These are phyloP conservation scores for Falco naumanni DNA, from an alignment of 2,797 vertebrate genomes.

Conservation along the genomic window DNA sequence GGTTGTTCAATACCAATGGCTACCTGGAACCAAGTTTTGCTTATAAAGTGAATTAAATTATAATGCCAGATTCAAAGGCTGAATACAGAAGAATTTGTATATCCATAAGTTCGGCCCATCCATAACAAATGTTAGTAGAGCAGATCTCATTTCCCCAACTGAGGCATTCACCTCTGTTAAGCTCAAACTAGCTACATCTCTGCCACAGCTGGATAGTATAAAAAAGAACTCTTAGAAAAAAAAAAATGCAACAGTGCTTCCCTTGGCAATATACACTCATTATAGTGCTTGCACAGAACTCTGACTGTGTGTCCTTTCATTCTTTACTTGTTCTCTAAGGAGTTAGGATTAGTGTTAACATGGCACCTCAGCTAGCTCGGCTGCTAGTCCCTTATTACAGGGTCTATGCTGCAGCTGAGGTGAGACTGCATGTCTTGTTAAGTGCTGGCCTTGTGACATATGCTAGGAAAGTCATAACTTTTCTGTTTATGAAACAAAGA, in stretches of 20 bases:
- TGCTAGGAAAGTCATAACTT: neutral
- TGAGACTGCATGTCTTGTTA: neutral
- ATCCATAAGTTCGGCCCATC: neutral
- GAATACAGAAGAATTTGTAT: neutral
- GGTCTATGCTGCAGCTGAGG: neutral
- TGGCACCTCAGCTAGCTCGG: neutral
- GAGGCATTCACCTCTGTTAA: neutral
- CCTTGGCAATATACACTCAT: neutral
- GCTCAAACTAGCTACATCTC: neutral
- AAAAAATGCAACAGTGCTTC: neutral
- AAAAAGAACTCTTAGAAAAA: neutral
- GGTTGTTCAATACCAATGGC: neutral
- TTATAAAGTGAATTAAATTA: neutral
- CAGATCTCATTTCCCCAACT: neutral
- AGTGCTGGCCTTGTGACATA: neutral
- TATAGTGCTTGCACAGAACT: neutral
- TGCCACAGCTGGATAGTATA: neutral
- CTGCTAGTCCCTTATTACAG: neutral
- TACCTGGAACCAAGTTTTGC: neutral
- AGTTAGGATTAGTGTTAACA: conserved; percentile 9
- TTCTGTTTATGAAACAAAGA: conserved; percentile 3
- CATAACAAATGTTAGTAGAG: neutral
- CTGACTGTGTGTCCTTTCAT: neutral
- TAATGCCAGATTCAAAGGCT: neutral
- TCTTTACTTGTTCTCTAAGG: neutral